Conservation (phyloP, 2,113 vertebrate genomes). For the Scolopax mira region DNA sequence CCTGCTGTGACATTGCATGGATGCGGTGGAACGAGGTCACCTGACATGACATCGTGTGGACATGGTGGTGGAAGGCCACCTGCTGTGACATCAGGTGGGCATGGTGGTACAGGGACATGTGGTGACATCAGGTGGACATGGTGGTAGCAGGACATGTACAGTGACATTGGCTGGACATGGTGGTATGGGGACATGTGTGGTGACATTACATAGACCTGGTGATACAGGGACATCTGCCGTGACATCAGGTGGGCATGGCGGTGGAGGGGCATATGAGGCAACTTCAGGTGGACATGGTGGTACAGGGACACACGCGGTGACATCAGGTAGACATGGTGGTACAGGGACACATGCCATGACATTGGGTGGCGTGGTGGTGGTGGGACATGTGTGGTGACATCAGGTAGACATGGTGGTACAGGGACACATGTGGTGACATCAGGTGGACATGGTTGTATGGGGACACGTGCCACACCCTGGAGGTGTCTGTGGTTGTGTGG, state of each 20-base stretch:
- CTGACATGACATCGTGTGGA: too few relatives aligned
- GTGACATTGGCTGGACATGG: too few relatives aligned
- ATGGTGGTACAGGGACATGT: not conserved
- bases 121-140: not conserved
- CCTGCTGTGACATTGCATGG: not conserved
- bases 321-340: too few relatives aligned
- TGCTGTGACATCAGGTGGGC: not conserved
- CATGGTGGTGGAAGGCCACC: too few relatives aligned
- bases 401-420: not conserved
- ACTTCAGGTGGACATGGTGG: too few relatives aligned
- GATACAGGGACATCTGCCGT: too few relatives aligned
- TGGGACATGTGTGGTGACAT: not conserved
- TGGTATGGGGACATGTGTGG: too few relatives aligned
- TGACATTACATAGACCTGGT: accelerated
- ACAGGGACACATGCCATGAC: too few relatives aligned
- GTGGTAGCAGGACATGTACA: not conserved
- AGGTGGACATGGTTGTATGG: accelerated
- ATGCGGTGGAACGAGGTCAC: not conserved
- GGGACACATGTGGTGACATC: not conserved
- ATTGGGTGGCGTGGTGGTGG: too few relatives aligned
- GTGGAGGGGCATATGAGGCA: too few relatives aligned
- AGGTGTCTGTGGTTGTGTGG: accelerated
- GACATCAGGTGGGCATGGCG: too few relatives aligned
- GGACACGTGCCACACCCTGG: not conserved
- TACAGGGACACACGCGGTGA: too few relatives aligned